These are phyloP conservation scores for Luperina testacea DNA, from an alignment of 2,888 invertebrate genomes.

Conservation along the genomic window DNA sequence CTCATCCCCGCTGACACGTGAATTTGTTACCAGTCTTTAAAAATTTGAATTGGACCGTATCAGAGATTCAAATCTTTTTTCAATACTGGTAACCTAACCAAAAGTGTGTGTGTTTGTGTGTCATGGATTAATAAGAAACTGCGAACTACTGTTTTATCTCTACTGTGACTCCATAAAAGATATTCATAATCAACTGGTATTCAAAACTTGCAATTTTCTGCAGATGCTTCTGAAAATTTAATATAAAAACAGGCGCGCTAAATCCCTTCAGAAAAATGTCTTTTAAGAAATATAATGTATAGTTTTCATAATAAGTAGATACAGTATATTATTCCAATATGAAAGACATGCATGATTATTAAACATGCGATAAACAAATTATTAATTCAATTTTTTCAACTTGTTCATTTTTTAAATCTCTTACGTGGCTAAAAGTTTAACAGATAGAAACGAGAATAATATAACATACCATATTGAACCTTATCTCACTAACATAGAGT, in stretches of 20 bases:
- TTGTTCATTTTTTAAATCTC: background rate
- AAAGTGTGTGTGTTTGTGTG: background rate
- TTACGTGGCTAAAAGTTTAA: slow-evolving; percentile 5
- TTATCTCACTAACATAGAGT: slow-evolving; percentile 8
- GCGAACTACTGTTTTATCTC: slow-evolving; percentile 26
- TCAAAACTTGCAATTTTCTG: background rate
- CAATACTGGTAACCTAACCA: too few relatives aligned
- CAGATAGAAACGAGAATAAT: background rate
- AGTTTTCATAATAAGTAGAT: background rate
- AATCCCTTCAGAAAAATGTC: slow-evolving; percentile 4
- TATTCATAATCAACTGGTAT: background rate
- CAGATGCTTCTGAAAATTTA: background rate
- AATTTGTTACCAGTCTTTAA: background rate
- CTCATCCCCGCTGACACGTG: background rate
- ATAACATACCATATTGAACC: slow-evolving; percentile 36
- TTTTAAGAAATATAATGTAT: slow-evolving; percentile 9
- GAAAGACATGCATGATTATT: background rate
- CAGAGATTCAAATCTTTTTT: background rate
- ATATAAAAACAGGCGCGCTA: background rate
- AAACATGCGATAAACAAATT: slow-evolving; percentile 7
- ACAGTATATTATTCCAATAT: slow-evolving; percentile 14
- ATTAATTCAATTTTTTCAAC: background rate
- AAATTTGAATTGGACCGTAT: background rate
- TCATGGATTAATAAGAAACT: background rate
- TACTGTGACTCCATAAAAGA: slow-evolving; percentile 1